These are phyloP conservation scores for Entomyzon cyanotis DNA, from an alignment of 2,113 vertebrate species.

Conservation along the genomic window DNA sequence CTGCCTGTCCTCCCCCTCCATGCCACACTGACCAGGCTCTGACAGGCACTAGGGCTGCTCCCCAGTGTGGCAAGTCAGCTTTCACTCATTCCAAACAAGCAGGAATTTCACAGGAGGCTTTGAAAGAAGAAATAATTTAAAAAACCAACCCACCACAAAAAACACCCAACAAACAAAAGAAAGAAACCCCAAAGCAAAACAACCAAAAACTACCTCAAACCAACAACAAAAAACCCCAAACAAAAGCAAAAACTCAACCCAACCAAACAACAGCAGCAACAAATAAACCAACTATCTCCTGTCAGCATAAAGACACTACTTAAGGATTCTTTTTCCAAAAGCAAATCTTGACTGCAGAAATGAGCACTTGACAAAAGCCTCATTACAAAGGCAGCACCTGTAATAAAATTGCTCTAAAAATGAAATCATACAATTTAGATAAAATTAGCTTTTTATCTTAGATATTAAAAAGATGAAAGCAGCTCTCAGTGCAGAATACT, in stretches of 20 bases:
- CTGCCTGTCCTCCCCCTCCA: background rate
- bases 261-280: background rate
- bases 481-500: background rate
- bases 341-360: background rate
- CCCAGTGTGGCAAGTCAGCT: background rate
- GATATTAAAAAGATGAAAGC: background rate
- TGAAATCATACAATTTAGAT: background rate
- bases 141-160: background rate
- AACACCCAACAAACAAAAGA: background rate
- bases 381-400: background rate
- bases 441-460: no score
- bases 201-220: background rate
- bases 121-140: background rate
- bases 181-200: background rate
- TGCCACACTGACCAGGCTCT: background rate
- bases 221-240: background rate
- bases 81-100: background rate
- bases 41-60: background rate
- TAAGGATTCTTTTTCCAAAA: background rate
- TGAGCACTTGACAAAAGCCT: background rate
- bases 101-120: background rate
- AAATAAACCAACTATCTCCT: rapidly evolving
- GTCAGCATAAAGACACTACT: background rate
- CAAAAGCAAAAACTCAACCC: background rate
- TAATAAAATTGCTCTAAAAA: background rate